Evolutionary conservation across 1,140 invertebrate species (phyloP), one percentile per base, ranked within the genome.

Genomic region (Habropoda laboriosa): DNA sequence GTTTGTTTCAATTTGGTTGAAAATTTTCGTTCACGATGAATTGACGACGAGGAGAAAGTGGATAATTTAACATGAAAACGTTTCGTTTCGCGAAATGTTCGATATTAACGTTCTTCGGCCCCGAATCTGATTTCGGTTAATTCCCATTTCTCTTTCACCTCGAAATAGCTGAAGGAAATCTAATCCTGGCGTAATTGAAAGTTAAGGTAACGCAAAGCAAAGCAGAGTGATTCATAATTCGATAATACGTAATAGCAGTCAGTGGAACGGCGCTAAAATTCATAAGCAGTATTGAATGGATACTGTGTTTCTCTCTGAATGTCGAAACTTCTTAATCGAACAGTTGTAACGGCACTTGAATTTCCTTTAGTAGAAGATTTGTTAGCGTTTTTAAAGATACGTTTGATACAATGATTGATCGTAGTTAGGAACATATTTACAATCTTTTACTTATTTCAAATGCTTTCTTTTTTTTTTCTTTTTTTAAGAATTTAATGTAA

Each of bases 81-180:
- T n/a, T 38, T 61, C n/a, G 30, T 61, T 35, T 35, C 21, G 32
- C 6, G 32, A 35, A 24, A 21, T 12, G 32, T 35, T 35, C 58
- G 58, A 61, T 40, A 42, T 63, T 63, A 42, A 7, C 13, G 2
- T 13, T 8, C 13, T 16, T 63, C n/a, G 24, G 32, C 35, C 5
- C 38, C 60, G 60, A 40, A 40, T 63, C 60, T 40, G 60, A 24
- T 63, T 32, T 63, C 60, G 32, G 35, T 63, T 63, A 63, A 63
- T 63, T 63, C 32, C 35, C 60, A 38, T 63, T 63, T 40, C 60
- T 63, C 32, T 63, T 63, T 40, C 24, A 24, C 60, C 35, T 63
- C 35, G 60, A 63, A 63, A 35, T 32, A 32, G 35, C 35, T 4
- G 61, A 42, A 27, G 38, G 61, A 42, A 64, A 42, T 42, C 61